A percentile compares a stretch with the other conserved stretches of the same genome.
Evolutionary conservation across 2,113 vertebrate species (phyloP).

Genomic region (Oryzias curvinotus): DNA sequence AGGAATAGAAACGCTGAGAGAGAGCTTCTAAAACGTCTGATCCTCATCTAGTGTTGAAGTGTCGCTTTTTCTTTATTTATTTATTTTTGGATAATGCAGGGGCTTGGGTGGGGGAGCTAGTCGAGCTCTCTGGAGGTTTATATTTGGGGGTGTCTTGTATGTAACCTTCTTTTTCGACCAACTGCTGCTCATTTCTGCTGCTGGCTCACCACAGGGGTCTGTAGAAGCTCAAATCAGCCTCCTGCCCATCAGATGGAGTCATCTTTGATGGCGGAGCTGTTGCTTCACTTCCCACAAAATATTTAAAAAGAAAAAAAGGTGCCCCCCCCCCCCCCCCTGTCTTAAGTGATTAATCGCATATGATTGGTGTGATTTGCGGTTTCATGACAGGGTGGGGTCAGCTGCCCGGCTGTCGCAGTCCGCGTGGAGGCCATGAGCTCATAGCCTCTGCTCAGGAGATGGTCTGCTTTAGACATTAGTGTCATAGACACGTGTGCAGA

Average conservation of each 20-base stretch:
- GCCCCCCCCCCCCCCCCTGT: slow-evolving; percentile 9
- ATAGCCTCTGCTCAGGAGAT: slow-evolving; percentile 64
- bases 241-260: slow-evolving; percentile 40
- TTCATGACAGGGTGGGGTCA: slow-evolving; percentile 78
- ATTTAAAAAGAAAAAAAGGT: neutral
- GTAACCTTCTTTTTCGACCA: slow-evolving; percentile 26
- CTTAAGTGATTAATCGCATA: slow-evolving; percentile 13
- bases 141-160: slow-evolving; percentile 2
- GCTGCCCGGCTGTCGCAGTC: slow-evolving; percentile 57
- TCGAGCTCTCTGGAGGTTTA: slow-evolving; percentile 42
- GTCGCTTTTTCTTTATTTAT: slow-evolving; percentile 30
- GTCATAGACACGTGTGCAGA: slow-evolving; percentile 40
- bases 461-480: slow-evolving; percentile 72
- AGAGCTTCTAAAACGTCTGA: slow-evolving; percentile 46
- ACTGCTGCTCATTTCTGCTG: slow-evolving; percentile 39
- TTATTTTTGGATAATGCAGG: slow-evolving; percentile 47
- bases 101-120: slow-evolving; percentile 53
- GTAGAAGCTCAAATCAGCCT: slow-evolving; percentile 30
- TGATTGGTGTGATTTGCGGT: slow-evolving; percentile 56
- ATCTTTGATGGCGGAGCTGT: slow-evolving; percentile 35
- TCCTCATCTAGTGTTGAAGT: slow-evolving; percentile 44
- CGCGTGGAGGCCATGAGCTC: slow-evolving; percentile 73
- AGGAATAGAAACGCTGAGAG: slow-evolving; percentile 1
- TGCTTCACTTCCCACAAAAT: neutral
- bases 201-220: slow-evolving; percentile 14